Evolutionary conservation across 2,888 invertebrate genomes (phyloP).

Genomic region (Habrosyne pyritoides): DNA sequence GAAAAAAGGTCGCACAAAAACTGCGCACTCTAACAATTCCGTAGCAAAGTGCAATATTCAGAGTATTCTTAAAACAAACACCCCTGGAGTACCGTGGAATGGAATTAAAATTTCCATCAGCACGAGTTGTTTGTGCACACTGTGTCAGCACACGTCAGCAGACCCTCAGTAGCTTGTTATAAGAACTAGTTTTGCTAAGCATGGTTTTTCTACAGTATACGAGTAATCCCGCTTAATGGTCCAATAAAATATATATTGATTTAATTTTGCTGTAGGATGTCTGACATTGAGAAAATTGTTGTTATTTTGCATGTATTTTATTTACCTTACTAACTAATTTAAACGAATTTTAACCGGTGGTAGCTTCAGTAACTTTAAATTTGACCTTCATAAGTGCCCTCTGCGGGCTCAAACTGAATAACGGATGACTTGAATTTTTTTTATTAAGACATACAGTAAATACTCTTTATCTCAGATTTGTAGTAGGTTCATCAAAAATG

Average conservation of each 20-base stretch:
- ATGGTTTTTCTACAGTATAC: not conserved
- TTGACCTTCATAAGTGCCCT: too few species aligned
- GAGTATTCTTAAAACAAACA: constrained; percentile 50
- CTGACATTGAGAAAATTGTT: too few species aligned
- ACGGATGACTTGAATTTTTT: too few species aligned
- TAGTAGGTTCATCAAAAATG: too few species aligned
- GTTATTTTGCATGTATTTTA: too few species aligned
- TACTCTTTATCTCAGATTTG: too few species aligned
- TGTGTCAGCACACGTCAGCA: not conserved
- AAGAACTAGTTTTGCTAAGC: not conserved
- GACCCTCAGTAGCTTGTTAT: not conserved
- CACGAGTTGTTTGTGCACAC: constrained; percentile 45
- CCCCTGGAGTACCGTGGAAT: constrained; percentile 26
- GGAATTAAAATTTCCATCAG: constrained; percentile 60
- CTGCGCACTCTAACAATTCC: constrained; percentile 22
- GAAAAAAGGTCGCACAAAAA: constrained; percentile 11
- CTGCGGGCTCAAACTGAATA: too few species aligned
- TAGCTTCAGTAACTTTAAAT: too few species aligned
- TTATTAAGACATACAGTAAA: too few species aligned
- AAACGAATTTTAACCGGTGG: too few species aligned
- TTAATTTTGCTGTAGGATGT: too few species aligned
- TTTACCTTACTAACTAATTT: too few species aligned
- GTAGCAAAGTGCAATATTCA: constrained; percentile 41
- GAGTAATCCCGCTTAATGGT: not conserved
- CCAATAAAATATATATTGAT: not conserved